Evolutionary conservation across 1,140 invertebrate genomes (phyloP), one percentile per base, ranked within the genome.

Genomic region (Choristoneura fumiferana): DNA sequence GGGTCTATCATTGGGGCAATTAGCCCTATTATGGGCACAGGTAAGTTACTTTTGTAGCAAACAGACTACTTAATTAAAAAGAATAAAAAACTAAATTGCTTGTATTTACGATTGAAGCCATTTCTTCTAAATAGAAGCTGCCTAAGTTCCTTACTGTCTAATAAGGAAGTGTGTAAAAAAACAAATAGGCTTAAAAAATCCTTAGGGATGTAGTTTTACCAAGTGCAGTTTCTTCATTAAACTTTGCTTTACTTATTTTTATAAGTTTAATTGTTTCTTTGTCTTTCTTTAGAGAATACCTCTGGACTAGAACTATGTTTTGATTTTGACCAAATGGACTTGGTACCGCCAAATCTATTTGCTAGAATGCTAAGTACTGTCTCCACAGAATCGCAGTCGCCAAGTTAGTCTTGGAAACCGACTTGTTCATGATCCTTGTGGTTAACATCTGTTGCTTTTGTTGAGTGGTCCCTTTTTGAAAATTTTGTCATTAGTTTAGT

Each of bases 1-100:
- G 89, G 89, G 5, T 90, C 88, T 8, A 90, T 90, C 22, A 90
- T 90, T 62, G 86, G 86, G 45, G 87, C 89, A 8, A 89, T 90
- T 13, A 90, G 89, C 58, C 89, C 89, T 34, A 86, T 89, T 8
- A 90, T 90, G 85, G 89, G 89, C 17, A 88, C 83, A 74, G 89
- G 89, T 90, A 63, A 74, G 62, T 29, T 29, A 29, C 6, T 29
- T 29, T 29, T 29, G 6, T 29, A 6, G 2, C 22, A n/a, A n/a
- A n/a, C n/a, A n/a, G n/a, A n/a, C n/a, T n/a, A n/a, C n/a, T n/a
- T n/a, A n/a, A n/a, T n/a, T n/a, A n/a, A n/a, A n/a, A n/a, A n/a
- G n/a, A n/a, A n/a, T n/a, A n/a, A n/a, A n/a, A n/a, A n/a, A n/a
- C n/a, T n/a, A n/a, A n/a, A n/a, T n/a, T n/a, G n/a, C n/a, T n/a